Evolutionary conservation across 2,113 vertebrate genomes (phyloP).

Genomic region (Polypterus bichir): DNA sequence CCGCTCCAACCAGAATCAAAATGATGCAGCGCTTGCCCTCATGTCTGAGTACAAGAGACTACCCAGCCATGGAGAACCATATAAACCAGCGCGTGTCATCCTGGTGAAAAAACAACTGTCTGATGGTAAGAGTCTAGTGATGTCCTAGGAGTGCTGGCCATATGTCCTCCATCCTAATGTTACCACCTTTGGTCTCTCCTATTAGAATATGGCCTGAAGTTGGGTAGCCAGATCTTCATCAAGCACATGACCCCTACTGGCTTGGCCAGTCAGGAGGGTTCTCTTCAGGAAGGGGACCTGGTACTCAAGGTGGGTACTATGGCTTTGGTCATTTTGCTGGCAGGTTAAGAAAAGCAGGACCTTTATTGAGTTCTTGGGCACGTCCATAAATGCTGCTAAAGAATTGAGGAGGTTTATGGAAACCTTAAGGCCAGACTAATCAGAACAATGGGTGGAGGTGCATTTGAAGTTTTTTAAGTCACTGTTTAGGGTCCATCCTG

Average conservation of each 20-base stretch:
- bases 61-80: conserved; percentile 35
- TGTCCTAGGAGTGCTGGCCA: too few relatives aligned
- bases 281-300: conserved; percentile 84
- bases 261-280: conserved; percentile 61
- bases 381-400: too few relatives aligned
- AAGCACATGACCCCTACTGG: conserved; percentile 83
- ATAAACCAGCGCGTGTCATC: conserved; percentile 62
- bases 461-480: too few relatives aligned
- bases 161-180: neutral
- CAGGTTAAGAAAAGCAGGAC: too few relatives aligned
- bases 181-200: neutral
- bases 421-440: too few relatives aligned
- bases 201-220: conserved; percentile 85
- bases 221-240: conserved; percentile 95
- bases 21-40: conserved; percentile 48
- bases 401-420: too few relatives aligned
- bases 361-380: too few relatives aligned
- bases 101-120: conserved; percentile 60
- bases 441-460: too few relatives aligned
- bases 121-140: conserved; percentile 53
- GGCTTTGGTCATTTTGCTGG: too few relatives aligned
- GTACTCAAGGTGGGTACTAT: conserved; percentile 68
- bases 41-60: conserved; percentile 78
- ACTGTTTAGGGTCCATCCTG: too few relatives aligned
- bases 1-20: conserved; percentile 36